Evolutionary conservation across 92 coral and sea anemone genomes (phyloP).

Genomic region (Virgularia gustaviana): DNA sequence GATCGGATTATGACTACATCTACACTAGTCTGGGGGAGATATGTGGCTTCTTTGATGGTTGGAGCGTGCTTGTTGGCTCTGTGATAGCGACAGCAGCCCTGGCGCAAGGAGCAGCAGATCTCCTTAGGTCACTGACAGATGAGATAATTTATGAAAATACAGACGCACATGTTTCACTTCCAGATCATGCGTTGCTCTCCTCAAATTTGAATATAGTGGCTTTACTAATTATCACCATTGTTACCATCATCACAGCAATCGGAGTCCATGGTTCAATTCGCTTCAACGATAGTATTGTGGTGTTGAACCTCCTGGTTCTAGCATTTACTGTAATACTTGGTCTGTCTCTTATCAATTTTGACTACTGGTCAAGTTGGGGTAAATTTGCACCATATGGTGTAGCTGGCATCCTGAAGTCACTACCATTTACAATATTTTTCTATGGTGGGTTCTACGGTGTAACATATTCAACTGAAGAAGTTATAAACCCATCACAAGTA

Average conservation of each 20-base stretch:
- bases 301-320: constrained; percentile 16
- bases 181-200: constrained; percentile 16
- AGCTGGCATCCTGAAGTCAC: constrained; percentile 2
- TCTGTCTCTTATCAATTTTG: constrained; percentile 5
- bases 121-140: constrained; percentile 22
- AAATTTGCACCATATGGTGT: constrained; percentile 32
- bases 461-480: constrained; percentile 27
- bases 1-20: constrained; percentile 26
- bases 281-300: constrained; percentile 9
- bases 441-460: constrained; percentile 15
- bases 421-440: constrained; percentile 22
- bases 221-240: neutral
- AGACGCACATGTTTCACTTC: constrained; percentile 7
- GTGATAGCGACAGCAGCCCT: constrained; percentile 16
- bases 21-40: constrained; percentile 20
- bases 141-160: constrained; percentile 1
- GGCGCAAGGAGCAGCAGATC: constrained; percentile 30
- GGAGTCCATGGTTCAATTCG: constrained; percentile 29
- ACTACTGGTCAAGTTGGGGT: constrained; percentile 27
- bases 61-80: constrained; percentile 9
- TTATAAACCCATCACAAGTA: neutral
- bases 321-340: constrained; percentile 7
- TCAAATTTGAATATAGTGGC: constrained; percentile 18
- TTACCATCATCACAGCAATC: constrained; percentile 12
- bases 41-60: constrained; percentile 18